Conservation (phyloP, 2,888 invertebrate genomes). For the Drosophila paracracens region DNA sequence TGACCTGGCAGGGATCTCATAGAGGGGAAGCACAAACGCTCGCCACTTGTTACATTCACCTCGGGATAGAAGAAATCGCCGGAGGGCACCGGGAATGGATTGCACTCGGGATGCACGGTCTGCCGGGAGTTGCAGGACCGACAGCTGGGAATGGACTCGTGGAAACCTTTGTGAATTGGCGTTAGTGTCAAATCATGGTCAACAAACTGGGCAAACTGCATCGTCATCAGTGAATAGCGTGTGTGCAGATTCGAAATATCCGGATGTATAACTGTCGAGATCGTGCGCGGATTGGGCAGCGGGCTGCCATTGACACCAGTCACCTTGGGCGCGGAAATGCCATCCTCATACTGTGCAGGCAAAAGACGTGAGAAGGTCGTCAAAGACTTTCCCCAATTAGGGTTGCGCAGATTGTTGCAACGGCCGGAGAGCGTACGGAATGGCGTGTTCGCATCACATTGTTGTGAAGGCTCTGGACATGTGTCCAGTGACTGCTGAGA, state of each 20-base stretch:
- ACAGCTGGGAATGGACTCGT: slow-evolving; percentile 95
- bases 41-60: slow-evolving; percentile 92
- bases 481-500: slow-evolving; percentile 83
- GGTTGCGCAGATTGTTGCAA: slow-evolving; percentile 94
- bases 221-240: slow-evolving; percentile 95
- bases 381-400: slow-evolving; percentile 92
- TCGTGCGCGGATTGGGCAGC: slow-evolving; percentile 93
- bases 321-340: slow-evolving; percentile 92
- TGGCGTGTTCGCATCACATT: slow-evolving; percentile 90
- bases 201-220: slow-evolving; percentile 97
- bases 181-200: slow-evolving; percentile 98
- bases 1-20: slow-evolving; percentile 97
- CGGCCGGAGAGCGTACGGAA: slow-evolving; percentile 91
- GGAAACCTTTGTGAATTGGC: slow-evolving; percentile 95
- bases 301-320: slow-evolving; percentile 91
- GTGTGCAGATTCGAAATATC: slow-evolving; percentile 95
- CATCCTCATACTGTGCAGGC: slow-evolving; percentile 95
- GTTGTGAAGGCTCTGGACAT: slow-evolving; percentile 89
- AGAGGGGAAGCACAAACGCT: slow-evolving; percentile 95
- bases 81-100: slow-evolving; percentile 95
- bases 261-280: slow-evolving; percentile 95
- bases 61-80: slow-evolving; percentile 96
- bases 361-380: slow-evolving; percentile 93
- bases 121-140: slow-evolving; percentile 94
- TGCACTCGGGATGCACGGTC: slow-evolving; percentile 96